These are phyloP conservation scores for Charadrius vociferus DNA, from an alignment of 2,113 vertebrate genomes.

Conservation along the genomic window DNA sequence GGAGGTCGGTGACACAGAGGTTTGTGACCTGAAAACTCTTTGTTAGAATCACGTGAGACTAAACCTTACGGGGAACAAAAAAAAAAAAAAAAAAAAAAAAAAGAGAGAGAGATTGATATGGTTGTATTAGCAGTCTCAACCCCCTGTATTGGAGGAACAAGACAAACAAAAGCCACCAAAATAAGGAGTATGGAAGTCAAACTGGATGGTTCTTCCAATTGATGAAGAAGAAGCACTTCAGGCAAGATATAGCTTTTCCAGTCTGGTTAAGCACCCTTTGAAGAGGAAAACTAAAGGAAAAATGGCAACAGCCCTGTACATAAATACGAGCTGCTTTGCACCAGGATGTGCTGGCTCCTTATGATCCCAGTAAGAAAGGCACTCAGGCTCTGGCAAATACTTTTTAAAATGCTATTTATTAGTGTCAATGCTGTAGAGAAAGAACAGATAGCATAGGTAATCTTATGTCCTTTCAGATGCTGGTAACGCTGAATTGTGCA, in stretches of 20 bases:
- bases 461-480: background rate
- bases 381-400: background rate
- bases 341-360: background rate
- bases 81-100: no score
- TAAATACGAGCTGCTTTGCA: background rate
- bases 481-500: accelerated
- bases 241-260: background rate
- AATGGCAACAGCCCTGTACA: background rate
- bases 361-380: background rate
- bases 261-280: background rate
- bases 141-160: background rate
- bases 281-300: background rate
- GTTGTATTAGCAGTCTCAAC: background rate
- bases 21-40: background rate
- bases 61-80: background rate
- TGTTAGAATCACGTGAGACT: background rate
- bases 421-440: background rate
- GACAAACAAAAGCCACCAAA: background rate
- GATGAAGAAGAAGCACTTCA: background rate
- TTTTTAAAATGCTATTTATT: background rate
- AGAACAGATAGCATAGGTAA: background rate
- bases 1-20: accelerated
- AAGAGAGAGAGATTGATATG: background rate
- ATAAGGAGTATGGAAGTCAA: background rate
- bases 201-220: background rate